Percentiles rank a stretch among this genome's conserved stretches.
These are phyloP conservation scores for Malacoraja senta DNA, from an alignment of 2,797 vertebrate genomes.

Conservation along the genomic window DNA sequence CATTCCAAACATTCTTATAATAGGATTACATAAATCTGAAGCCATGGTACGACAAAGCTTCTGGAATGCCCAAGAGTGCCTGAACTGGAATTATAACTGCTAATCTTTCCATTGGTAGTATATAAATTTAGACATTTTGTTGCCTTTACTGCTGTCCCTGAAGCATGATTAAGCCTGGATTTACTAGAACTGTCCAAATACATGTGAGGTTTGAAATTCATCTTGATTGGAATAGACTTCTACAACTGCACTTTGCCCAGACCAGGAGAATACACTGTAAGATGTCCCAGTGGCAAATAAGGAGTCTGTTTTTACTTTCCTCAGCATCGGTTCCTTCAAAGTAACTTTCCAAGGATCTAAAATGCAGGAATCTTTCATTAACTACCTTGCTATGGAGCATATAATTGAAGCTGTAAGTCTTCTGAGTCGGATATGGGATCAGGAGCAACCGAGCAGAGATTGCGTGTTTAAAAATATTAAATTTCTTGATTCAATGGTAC, in stretches of 20 bases:
- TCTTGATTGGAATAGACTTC: neutral
- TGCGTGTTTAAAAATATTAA: neutral
- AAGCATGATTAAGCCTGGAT: neutral
- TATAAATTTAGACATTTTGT: slow-evolving; percentile 5
- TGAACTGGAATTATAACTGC: neutral
- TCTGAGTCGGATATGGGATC: neutral
- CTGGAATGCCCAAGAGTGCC: neutral
- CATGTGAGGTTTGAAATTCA: neutral
- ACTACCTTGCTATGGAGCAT: neutral
- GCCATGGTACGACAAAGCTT: slow-evolving; percentile 2
- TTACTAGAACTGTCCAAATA: neutral
- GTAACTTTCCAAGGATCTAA: neutral
- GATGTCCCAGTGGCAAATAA: neutral
- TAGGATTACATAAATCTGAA: slow-evolving; percentile 15
- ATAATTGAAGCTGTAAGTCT: neutral
- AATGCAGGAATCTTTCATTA: neutral
- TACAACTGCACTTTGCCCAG: neutral
- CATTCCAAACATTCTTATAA: slow-evolving; percentile 17
- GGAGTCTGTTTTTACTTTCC: neutral
- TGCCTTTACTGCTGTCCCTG: neutral
- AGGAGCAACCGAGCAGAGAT: neutral
- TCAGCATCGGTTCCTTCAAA: neutral
- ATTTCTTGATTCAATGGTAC: neutral
- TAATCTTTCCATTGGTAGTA: neutral
- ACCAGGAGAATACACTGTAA: neutral